Evolutionary conservation across 30 jellyfish, hydroid and myxozoan genomes (phyloP).

Genomic region (Aurelia sp.): DNA sequence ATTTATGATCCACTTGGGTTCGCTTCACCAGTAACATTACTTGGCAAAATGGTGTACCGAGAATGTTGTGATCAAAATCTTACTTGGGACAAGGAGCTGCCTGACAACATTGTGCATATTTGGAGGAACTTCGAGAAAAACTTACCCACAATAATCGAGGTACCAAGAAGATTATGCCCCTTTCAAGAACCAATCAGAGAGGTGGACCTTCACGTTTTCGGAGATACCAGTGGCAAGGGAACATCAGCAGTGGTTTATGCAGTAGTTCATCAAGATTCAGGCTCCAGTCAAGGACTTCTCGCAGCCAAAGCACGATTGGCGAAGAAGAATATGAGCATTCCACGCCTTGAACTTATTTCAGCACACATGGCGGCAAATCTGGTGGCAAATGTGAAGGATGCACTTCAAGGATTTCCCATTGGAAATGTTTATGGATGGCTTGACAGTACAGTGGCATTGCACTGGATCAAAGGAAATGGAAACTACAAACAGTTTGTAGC

Average conservation of each 20-base stretch:
- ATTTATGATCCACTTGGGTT: slow-evolving; percentile 71
- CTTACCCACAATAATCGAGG: slow-evolving; percentile 21
- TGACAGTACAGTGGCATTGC: no score
- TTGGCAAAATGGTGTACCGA: slow-evolving; percentile 58
- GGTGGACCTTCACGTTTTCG: slow-evolving; percentile 72
- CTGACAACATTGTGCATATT: slow-evolving; percentile 12
- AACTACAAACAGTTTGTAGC: slow-evolving; percentile 39
- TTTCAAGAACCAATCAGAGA: slow-evolving; percentile 17
- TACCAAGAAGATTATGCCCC: background rate
- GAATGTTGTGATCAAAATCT: slow-evolving; percentile 42
- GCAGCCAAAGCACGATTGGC: background rate
- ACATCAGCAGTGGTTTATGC: no score
- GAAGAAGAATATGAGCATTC: no score
- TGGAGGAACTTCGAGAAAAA: slow-evolving; percentile 15
- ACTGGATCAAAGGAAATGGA: no score
- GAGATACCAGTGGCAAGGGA: slow-evolving; percentile 76
- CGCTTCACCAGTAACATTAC: slow-evolving; percentile 52
- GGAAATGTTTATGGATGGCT: no score
- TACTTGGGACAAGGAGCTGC: background rate
- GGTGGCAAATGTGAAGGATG: background rate
- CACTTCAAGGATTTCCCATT: no score
- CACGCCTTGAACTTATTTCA: no score
- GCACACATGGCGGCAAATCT: no score
- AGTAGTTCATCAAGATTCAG: background rate
- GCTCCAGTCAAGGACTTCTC: slow-evolving; percentile 49